These are phyloP conservation scores for Theristicus caerulescens DNA, from an alignment of 2,113 vertebrate genomes.

Conservation along the genomic window DNA sequence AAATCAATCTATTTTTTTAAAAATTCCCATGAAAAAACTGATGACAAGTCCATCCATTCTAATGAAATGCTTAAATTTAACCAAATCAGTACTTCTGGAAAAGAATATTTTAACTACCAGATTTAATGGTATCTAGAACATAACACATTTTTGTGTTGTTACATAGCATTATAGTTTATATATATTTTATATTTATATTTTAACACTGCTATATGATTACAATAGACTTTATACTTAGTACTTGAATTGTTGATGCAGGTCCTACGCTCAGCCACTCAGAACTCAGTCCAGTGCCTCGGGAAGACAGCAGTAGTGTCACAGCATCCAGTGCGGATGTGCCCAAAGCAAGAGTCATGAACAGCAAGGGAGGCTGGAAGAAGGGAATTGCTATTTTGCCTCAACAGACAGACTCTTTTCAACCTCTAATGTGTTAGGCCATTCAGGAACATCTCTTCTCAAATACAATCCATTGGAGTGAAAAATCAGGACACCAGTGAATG, in stretches of 20 bases:
- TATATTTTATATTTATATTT: neutral
- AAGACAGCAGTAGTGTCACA: no score
- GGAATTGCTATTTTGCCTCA: neutral
- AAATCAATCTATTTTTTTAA: neutral
- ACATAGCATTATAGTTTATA: neutral
- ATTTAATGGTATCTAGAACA: neutral
- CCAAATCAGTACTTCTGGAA: neutral
- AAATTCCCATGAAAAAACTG: neutral
- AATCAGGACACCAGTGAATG: neutral
- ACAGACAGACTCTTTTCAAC: neutral
- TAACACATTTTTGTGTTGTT: neutral
- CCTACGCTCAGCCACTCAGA: neutral
- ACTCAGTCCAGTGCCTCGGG: neutral
- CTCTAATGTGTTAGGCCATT: neutral
- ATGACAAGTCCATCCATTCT: neutral
- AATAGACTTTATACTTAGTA: neutral
- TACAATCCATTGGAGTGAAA: neutral
- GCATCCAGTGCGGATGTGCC: neutral
- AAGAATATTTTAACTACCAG: neutral
- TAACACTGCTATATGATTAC: neutral
- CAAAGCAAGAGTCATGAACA: neutral
- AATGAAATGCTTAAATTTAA: neutral
- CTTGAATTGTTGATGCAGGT: neutral
- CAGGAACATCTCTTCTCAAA: neutral
- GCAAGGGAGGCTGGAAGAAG: neutral